These are phyloP conservation scores for Alaudala cheleensis DNA, from an alignment of 2,113 vertebrate genomes.

Conservation along the genomic window DNA sequence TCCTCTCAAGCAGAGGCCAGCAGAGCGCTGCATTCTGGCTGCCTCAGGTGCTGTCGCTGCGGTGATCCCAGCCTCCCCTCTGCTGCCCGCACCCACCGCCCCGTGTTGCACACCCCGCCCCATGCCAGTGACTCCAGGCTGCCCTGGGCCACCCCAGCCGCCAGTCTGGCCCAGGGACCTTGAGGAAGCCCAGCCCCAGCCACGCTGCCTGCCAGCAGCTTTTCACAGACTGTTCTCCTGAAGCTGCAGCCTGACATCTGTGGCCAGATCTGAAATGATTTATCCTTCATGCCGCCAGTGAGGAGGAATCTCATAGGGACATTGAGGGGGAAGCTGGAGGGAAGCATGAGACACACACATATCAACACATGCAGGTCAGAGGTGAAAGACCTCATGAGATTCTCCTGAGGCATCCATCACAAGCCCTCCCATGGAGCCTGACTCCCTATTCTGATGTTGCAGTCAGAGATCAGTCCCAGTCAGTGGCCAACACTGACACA, in stretches of 20 bases:
- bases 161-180: fast-evolving
- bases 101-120: too few relatives aligned
- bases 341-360: not conserved
- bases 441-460: not conserved
- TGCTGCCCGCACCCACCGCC: not conserved
- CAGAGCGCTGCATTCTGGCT: not conserved
- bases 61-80: not conserved
- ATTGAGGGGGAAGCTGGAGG: not conserved
- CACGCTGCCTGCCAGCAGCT: not conserved
- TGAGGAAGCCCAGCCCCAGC: not conserved
- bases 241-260: not conserved
- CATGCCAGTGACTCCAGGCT: not conserved
- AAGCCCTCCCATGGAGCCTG: not conserved
- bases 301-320: not conserved
- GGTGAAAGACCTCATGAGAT: not conserved
- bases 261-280: not conserved
- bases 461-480: not conserved
- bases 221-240: not conserved
- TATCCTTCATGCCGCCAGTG: not conserved
- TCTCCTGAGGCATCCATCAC: not conserved
- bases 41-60: not conserved
- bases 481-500: not conserved
- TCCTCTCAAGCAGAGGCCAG: not conserved
- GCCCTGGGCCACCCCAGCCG: not conserved
- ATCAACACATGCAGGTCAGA: not conserved